Base-by-base conservation (phyloP, 2,113 vertebrate genomes). In the Glaucidium brasilianum region DNA sequence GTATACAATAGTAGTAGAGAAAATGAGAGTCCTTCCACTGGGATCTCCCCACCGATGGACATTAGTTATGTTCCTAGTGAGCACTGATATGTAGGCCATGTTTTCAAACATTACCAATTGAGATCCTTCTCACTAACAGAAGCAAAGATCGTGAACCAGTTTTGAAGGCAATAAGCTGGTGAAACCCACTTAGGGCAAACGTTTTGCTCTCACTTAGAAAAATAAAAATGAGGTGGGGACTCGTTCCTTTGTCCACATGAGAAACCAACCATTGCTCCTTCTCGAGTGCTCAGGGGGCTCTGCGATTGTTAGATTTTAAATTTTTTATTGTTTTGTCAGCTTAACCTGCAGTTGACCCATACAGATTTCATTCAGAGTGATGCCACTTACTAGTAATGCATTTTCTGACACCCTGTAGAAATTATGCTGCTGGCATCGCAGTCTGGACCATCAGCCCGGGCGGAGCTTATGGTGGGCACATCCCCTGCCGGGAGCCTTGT, bases 311-410 rank as follows among this genome's bases (percentile, higher is more conserved):
- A 75, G 83, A 92, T 96, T 97, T 92, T 98, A 97, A 97, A 98
- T 97, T 97, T 98, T 98, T 98, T 96, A 98, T 98, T 97, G 92
- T 97, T 98, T 96, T 96, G 86, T 98, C 98, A 98, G 96, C 95
- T 97, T 98, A 98, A 97, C 97, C 98, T 98, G 97, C 97, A 97
- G 96, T 69, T 98, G 98, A 98, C 98, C 98, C 97, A 71, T 97
- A 88, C 94, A 78, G 91, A 97, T 98, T 98, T 98, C 93, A 97
- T 97, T 97, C 95, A 90, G 94, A 97, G 85, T 64, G 80, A 16
- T 80, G 90, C 69, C 87, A 96, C 91, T 97, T 95, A 94, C 66
- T 81, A 91, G 93, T 94, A 95, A 95, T 97, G 96, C 95, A 89
- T 95, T 97, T 97, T 96, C 96, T 97, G 96, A 98, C 91, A 97